A percentile compares a stretch with the other conserved stretches of the same genome.
Evolutionary conservation across 1,140 invertebrate genomes (phyloP).

Genomic region (Drosophila albomicans): DNA sequence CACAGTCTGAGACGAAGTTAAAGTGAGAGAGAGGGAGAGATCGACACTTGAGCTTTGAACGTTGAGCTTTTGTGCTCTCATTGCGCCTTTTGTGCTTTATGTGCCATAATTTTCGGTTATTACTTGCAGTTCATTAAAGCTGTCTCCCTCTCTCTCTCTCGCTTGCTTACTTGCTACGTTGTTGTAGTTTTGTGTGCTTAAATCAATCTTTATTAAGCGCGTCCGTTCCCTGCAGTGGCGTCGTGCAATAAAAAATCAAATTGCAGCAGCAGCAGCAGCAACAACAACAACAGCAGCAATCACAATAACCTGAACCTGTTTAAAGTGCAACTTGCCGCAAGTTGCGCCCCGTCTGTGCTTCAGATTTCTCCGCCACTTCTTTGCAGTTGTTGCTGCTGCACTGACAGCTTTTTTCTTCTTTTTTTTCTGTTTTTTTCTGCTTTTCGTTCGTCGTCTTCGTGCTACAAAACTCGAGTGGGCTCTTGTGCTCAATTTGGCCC

Average conservation of each 20-base stretch:
- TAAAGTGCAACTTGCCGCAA: constrained; percentile 71
- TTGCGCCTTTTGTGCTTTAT: constrained; percentile 37
- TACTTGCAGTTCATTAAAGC: constrained; percentile 36
- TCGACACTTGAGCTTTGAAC: constrained; percentile 17
- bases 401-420: constrained; percentile 19
- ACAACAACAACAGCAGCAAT: constrained; percentile 11
- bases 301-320: constrained; percentile 64
- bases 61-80: constrained; percentile 17
- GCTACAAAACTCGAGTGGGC: constrained; percentile 55
- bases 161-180: too few species aligned
- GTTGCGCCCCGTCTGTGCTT: constrained; percentile 42
- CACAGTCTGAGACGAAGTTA: constrained; percentile 10
- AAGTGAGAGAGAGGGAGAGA: constrained; percentile 7
- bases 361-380: constrained; percentile 55
- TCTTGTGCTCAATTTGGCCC: constrained; percentile 57
- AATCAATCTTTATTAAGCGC: constrained; percentile 82
- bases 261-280: constrained; percentile 42
- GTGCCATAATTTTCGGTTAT: constrained; percentile 64
- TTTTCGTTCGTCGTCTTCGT: constrained; percentile 31
- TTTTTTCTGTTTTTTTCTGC: constrained; percentile 28
- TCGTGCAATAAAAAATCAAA: constrained; percentile 64
- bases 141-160: background rate
- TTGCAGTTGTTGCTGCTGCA: constrained; percentile 12
- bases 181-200: constrained; percentile 55
- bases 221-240: constrained; percentile 57